Evolutionary conservation across 2,113 vertebrate genomes (phyloP).

Genomic region (Martes martes): DNA sequence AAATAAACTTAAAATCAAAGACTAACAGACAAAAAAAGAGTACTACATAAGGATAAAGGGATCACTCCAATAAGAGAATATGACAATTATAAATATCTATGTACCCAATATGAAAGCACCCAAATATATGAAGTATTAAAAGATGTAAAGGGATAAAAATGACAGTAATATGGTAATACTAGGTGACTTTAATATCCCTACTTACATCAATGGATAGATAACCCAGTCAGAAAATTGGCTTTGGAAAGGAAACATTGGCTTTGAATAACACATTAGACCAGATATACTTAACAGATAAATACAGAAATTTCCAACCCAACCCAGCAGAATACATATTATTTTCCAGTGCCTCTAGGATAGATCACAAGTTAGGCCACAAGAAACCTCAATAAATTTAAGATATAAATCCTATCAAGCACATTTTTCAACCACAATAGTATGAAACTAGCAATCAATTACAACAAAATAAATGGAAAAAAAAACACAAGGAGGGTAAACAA

Average conservation of each 20-base stretch:
- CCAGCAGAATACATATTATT: neutral
- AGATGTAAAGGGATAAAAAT: neutral
- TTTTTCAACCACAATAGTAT: neutral
- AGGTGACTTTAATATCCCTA: neutral
- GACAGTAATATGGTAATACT: neutral
- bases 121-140: neutral
- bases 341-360: neutral
- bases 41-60: neutral
- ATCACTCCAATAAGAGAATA: neutral
- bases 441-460: neutral
- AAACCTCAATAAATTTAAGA: neutral
- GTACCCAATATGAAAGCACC: neutral
- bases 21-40: neutral
- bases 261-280: neutral
- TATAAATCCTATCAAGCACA: neutral
- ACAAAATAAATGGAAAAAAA: neutral
- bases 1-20: neutral
- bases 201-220: neutral
- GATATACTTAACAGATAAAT: neutral
- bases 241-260: neutral
- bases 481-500: neutral
- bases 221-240: neutral
- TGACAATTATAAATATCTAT: neutral
- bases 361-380: neutral
- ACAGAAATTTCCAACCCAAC: neutral